Conservation (phyloP, 2,797 vertebrate species). For the Danio jaintianensis region DNA sequence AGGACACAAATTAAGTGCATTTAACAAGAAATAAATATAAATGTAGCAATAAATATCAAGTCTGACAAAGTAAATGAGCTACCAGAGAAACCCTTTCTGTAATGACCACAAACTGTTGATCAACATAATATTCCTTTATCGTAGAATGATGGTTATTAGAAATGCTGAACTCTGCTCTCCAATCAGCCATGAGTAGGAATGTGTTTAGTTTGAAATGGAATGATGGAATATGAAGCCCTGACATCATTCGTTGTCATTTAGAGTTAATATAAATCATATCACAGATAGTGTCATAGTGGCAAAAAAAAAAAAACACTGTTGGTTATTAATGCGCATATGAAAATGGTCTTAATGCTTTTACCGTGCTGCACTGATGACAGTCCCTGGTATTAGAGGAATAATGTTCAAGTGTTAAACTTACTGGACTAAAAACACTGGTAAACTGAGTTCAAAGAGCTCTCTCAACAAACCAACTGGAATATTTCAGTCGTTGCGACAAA, state of each 20-base stretch:
- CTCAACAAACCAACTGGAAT: conserved; percentile 46
- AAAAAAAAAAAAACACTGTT: conserved; percentile 30
- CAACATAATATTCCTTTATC: not conserved
- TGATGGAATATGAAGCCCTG: not conserved
- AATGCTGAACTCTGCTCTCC: not conserved
- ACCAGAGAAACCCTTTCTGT: conserved; percentile 9
- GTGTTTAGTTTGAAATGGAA: not conserved
- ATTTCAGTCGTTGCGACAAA: conserved; percentile 53
- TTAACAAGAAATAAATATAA: conserved; percentile 44
- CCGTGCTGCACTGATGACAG: not conserved
- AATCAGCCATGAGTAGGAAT: not conserved
- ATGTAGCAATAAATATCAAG: conserved; percentile 36
- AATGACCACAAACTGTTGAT: not conserved
- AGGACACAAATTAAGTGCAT: conserved; percentile 29
- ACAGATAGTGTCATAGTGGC: not conserved
- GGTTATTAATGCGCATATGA: conserved; percentile 15
- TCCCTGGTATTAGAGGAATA: conserved; percentile 5
- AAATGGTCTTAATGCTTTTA: conserved; percentile 15
- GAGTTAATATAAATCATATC: not conserved
- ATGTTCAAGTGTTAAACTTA: conserved; percentile 25
- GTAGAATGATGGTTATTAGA: not conserved
- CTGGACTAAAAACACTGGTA: conserved; percentile 44
- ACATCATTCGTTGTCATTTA: conserved; percentile 5
- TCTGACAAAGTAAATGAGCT: not conserved
- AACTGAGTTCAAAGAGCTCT: conserved; percentile 53